Evolutionary conservation across 2,113 vertebrate species (phyloP).

Genomic region (Rhabdornis inornatus): DNA sequence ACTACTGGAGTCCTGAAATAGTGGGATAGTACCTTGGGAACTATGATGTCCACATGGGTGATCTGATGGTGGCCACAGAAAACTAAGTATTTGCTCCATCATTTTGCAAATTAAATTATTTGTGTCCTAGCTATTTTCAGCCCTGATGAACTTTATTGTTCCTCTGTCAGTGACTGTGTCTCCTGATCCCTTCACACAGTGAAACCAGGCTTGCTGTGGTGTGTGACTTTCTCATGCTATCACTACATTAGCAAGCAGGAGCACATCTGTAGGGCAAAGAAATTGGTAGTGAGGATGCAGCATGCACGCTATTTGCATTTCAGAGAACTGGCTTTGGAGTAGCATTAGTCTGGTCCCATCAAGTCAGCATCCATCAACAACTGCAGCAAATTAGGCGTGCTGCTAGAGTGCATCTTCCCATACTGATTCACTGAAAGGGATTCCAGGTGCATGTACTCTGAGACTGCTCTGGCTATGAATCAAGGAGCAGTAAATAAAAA

Average conservation of each 20-base stretch:
- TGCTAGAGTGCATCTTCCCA: background rate
- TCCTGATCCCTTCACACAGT: background rate
- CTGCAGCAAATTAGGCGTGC: background rate
- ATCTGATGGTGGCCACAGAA: background rate
- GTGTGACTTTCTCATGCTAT: background rate
- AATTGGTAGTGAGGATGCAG: background rate
- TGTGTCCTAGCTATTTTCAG: background rate
- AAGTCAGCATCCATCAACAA: background rate
- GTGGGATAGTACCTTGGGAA: background rate
- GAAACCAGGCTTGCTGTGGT: background rate
- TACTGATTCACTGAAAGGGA: background rate
- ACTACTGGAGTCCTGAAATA: background rate
- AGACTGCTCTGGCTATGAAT: background rate
- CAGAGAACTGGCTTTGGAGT: background rate
- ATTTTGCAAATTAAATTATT: background rate
- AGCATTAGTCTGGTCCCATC: background rate
- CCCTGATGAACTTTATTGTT: background rate
- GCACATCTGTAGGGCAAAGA: background rate
- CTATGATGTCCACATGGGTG: background rate
- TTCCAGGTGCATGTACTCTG: background rate
- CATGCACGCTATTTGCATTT: background rate
- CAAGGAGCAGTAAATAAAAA: constrained; percentile 7
- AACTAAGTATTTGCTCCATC: background rate
- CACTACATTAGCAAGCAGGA: background rate
- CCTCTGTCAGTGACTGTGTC: background rate